These are phyloP conservation scores for silkworm (Bombyx mori) DNA, from an alignment of 1,140 invertebrate genomes.

Conservation along the genomic window ASM3026992v2 NC_085117.1:14075501-14076000, in stretches of 20 bases:
- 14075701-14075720: constrained; percentile 69
- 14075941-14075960: too few species aligned
- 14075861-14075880: too few species aligned
- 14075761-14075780: constrained; percentile 58
- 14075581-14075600: constrained; percentile 39
- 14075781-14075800: constrained; percentile 20
- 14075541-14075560: background rate
- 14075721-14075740: constrained; percentile 62
- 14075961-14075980: too few species aligned
- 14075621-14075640: constrained; percentile 56
- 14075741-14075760: constrained; percentile 35
- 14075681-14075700: constrained; percentile 72
- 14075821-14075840: too few species aligned
- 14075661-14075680: constrained; percentile 66
- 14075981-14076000: too few species aligned
- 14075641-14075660: constrained; percentile 26
- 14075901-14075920: too few species aligned
- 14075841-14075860: too few species aligned
- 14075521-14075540: background rate
- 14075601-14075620: constrained; percentile 54
- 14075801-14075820: too few species aligned
- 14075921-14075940: too few species aligned
- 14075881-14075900: too few species aligned
- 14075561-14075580: constrained; percentile 19
- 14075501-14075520: too few species aligned